Evolutionary conservation across 2,113 vertebrate genomes (phyloP).

Genomic region (Tychaedon coryphoeus): DNA sequence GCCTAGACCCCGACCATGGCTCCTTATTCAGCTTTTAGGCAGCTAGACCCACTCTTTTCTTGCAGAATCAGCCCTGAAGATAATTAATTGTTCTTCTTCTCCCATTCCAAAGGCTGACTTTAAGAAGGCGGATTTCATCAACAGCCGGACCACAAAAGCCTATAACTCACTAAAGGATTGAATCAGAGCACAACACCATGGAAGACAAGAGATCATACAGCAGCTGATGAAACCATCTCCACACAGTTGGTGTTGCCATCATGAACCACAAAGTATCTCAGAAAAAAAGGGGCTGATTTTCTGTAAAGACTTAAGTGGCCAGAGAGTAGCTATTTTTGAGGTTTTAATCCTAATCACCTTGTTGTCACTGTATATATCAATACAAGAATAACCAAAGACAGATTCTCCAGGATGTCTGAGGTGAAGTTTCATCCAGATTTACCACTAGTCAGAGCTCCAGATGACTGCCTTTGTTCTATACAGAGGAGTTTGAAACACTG

Average conservation of each 20-base stretch:
- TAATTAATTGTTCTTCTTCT: slow-evolving; percentile 16
- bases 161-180: slow-evolving; percentile 77
- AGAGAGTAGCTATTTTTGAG: not conserved
- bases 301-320: not conserved
- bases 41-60: not conserved
- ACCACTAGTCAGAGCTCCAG: not conserved
- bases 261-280: not conserved
- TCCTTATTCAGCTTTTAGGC: not conserved
- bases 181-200: not conserved
- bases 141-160: slow-evolving; percentile 80
- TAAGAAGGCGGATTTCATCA: slow-evolving; percentile 88
- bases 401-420: not conserved
- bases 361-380: not conserved
- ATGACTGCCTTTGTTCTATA: not conserved
- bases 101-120: slow-evolving; percentile 79
- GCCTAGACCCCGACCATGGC: not conserved
- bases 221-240: not conserved
- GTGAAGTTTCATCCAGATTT: not conserved
- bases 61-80: not conserved
- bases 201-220: not conserved
- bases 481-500: not conserved
- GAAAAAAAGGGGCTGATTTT: not conserved
- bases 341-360: not conserved
- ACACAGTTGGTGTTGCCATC: not conserved
- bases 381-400: slow-evolving; percentile 23